These are phyloP conservation scores for Euphonia xanthogaster DNA, from an alignment of 2,797 vertebrate genomes.

Conservation along the genomic window DNA sequence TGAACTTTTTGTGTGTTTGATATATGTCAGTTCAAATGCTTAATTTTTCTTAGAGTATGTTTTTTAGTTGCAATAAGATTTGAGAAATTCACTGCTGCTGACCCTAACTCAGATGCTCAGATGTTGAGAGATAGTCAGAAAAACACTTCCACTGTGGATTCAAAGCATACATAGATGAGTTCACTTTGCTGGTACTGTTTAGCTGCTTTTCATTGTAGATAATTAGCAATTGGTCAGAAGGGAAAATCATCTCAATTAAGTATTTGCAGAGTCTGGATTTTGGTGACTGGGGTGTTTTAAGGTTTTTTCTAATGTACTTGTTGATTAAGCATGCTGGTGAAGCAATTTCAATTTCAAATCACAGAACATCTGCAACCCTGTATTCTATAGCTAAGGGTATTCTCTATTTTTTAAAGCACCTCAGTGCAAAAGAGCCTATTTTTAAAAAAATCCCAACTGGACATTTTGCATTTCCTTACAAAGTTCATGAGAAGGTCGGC, in stretches of 20 bases:
- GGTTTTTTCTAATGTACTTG: background rate
- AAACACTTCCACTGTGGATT: background rate
- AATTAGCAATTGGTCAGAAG: background rate
- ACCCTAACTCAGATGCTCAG: background rate
- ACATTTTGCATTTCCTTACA: background rate
- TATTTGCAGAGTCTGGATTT: background rate
- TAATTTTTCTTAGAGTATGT: background rate
- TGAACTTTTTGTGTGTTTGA: background rate
- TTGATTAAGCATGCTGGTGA: background rate
- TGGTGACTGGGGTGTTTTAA: background rate
- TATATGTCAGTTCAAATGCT: background rate
- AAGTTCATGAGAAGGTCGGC: constrained; percentile 9
- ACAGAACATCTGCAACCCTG: background rate
- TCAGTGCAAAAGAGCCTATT: background rate
- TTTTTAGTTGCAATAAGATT: background rate
- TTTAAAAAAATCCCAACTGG: background rate
- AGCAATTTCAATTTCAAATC: constrained; percentile 19
- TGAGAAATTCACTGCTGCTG: background rate
- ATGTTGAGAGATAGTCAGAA: background rate
- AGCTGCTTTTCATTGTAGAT: background rate
- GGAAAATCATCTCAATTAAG: background rate
- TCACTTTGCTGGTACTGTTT: background rate
- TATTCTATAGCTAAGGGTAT: constrained; percentile 28
- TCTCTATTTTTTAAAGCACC: background rate
- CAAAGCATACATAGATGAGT: background rate